These are phyloP conservation scores for Idaea straminata DNA, from an alignment of 2,888 invertebrate species.

Conservation along the genomic window DNA sequence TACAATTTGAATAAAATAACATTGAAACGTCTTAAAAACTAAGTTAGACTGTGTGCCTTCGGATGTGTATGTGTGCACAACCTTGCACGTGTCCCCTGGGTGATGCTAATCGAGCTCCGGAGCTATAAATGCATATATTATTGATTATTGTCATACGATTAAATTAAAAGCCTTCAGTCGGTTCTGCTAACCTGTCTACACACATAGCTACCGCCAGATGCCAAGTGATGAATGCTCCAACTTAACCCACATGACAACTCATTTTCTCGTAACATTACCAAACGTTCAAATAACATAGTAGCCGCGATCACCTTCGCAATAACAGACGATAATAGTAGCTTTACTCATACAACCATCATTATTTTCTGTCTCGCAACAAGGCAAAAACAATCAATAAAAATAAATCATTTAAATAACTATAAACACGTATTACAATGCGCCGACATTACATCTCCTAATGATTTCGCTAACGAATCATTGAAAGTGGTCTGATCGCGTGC, in stretches of 20 bases:
- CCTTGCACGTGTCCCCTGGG: too few relatives aligned
- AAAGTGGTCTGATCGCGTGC: conserved; percentile 78
- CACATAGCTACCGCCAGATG: conserved; percentile 32
- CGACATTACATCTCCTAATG: conserved; percentile 79
- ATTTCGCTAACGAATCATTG: conserved; percentile 81
- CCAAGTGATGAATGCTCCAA: conserved; percentile 61
- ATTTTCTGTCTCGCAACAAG: conserved; percentile 79
- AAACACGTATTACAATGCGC: conserved; percentile 78
- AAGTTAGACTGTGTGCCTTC: too few relatives aligned
- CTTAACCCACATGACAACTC: conserved; percentile 72
- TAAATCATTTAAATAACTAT: conserved; percentile 81
- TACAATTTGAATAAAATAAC: too few relatives aligned
- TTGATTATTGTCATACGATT: conserved; percentile 19
- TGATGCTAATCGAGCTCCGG: too few relatives aligned
- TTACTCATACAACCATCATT: conserved; percentile 74
- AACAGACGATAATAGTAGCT: conserved; percentile 67
- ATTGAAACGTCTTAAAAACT: too few relatives aligned
- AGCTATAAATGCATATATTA: not conserved
- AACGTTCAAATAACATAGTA: conserved; percentile 71
- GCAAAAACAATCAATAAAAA: conserved; percentile 81
- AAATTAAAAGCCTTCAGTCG: conserved; percentile 24
- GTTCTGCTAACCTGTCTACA: conserved; percentile 38
- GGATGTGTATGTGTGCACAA: too few relatives aligned
- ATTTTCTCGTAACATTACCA: conserved; percentile 77
- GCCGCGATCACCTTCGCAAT: conserved; percentile 72